Evolutionary conservation across 1,140 invertebrate species (phyloP).

Genomic region (Dryas iulia): DNA sequence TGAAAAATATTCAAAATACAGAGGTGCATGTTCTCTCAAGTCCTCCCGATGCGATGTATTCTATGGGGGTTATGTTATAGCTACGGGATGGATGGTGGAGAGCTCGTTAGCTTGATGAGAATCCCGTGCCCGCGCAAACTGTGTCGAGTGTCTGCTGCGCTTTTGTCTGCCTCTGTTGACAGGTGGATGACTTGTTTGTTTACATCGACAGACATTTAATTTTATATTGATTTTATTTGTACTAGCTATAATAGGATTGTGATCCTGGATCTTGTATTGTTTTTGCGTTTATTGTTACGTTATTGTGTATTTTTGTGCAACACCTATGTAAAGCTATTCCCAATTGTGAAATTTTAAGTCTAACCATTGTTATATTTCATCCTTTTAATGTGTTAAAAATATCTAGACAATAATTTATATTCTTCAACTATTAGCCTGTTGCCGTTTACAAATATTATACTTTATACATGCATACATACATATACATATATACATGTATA

Average conservation of each 20-base stretch:
- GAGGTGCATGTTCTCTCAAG: slow-evolving; percentile 9
- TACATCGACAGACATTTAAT: background rate
- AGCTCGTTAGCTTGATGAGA: slow-evolving; percentile 32
- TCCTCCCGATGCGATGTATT: background rate
- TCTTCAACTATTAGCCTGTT: too few relatives aligned
- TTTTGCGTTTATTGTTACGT: too few relatives aligned
- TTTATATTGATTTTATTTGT: slow-evolving; percentile 5
- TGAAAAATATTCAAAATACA: slow-evolving; percentile 17
- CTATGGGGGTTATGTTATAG: slow-evolving; percentile 13
- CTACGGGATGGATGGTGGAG: slow-evolving; percentile 2
- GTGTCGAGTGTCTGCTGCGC: slow-evolving; percentile 24
- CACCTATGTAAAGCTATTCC: too few relatives aligned
- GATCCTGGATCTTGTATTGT: too few relatives aligned
- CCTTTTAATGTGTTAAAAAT: too few relatives aligned
- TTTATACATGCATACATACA: too few relatives aligned
- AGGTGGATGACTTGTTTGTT: slow-evolving; percentile 12
- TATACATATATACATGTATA: too few relatives aligned
- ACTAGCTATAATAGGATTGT: background rate
- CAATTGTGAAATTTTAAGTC: too few relatives aligned
- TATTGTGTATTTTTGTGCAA: too few relatives aligned
- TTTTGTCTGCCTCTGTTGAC: slow-evolving; percentile 22
- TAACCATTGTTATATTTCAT: too few relatives aligned
- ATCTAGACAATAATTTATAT: too few relatives aligned
- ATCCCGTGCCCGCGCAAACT: slow-evolving; percentile 29
- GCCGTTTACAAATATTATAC: too few relatives aligned